A percentile compares a stretch with the other conserved stretches of the same genome.
Evolutionary conservation across 2,113 vertebrate genomes (phyloP).

Genomic region (Diadophis punctatus): DNA sequence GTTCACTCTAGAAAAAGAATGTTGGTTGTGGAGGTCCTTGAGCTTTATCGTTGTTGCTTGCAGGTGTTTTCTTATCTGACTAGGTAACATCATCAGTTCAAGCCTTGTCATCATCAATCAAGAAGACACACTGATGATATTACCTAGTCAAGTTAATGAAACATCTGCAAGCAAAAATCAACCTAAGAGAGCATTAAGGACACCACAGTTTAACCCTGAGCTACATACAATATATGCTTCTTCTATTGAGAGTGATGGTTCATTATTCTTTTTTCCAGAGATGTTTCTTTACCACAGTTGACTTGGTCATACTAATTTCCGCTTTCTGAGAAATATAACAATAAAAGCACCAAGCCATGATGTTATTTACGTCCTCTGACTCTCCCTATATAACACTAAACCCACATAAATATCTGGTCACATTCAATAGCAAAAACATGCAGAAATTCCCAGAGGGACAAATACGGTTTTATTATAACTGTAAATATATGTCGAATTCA

Average conservation of each 20-base stretch:
- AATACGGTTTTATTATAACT: not conserved
- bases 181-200: not conserved
- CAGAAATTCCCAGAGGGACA: not conserved
- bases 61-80: not conserved
- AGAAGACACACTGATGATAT: not conserved
- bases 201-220: not conserved
- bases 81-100: not conserved
- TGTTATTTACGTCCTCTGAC: not conserved
- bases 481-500: not conserved
- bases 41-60: not conserved
- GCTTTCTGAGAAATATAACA: not conserved
- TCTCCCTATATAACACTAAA: not conserved
- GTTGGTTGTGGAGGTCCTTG: not conserved
- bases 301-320: not conserved
- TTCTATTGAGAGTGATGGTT: not conserved
- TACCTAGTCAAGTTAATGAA: not conserved
- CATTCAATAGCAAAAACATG: not conserved
- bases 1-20: not conserved
- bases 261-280: not conserved
- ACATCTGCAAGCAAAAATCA: not conserved
- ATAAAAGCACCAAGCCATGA: not conserved
- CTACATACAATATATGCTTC: not conserved
- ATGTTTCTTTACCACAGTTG: not conserved
- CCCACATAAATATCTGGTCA: not conserved
- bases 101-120: not conserved